Conservation (phyloP, 2,888 invertebrate species). For the Dorcus parallelipipedus region DNA sequence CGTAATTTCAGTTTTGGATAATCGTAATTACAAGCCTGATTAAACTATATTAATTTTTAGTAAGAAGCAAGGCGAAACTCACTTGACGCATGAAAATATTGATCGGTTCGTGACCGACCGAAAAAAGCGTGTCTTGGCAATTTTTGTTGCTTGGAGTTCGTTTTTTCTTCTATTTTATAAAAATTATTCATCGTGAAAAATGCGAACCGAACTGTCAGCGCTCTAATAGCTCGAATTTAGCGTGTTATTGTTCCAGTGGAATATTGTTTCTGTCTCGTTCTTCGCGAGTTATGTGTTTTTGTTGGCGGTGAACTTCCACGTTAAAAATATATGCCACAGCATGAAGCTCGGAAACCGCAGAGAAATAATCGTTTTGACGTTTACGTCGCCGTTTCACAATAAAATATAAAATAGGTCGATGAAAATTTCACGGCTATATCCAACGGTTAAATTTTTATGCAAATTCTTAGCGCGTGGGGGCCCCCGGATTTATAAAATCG, state of each 20-base stretch:
- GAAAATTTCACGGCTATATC: background rate
- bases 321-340: constrained; percentile 9
- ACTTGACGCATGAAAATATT: background rate
- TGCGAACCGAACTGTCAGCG: constrained; percentile 1
- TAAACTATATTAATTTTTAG: background rate
- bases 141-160: constrained; percentile 2
- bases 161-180: background rate
- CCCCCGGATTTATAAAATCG: background rate
- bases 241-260: constrained; percentile 4
- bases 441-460: background rate
- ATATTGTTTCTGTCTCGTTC: constrained; percentile 9
- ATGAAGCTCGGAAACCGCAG: constrained; percentile 21
- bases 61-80: background rate
- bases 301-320: constrained; percentile 5
- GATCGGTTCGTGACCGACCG: background rate
- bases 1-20: no score
- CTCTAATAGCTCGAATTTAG: constrained; percentile 1
- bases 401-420: constrained; percentile 18
- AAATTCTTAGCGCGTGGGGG: background rate
- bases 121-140: constrained; percentile 1
- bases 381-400: constrained; percentile 18
- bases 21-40: no score
- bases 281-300: constrained; percentile 7
- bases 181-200: constrained; percentile 17
- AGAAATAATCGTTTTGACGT: constrained; percentile 24